A percentile compares a stretch with the other conserved stretches of the same genome.
These are phyloP conservation scores for Drosophila paulistorum DNA, from an alignment of 1,140 invertebrate genomes.

Conservation along the genomic window DNA sequence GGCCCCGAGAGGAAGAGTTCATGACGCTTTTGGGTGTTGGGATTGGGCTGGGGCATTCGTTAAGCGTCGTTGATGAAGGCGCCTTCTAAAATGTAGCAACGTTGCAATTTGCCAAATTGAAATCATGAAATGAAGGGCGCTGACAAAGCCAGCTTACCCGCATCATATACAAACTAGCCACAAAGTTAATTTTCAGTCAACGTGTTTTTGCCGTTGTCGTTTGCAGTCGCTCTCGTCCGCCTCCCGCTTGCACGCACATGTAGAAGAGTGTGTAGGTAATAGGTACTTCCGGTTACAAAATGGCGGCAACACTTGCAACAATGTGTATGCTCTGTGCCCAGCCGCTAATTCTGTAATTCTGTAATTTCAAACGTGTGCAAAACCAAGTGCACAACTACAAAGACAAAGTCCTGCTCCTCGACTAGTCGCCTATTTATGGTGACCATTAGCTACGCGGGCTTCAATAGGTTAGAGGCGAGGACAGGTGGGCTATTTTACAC, in stretches of 20 bases:
- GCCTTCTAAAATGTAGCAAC: conserved; percentile 56
- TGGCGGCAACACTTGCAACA: conserved; percentile 50
- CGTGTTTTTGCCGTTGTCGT: neutral
- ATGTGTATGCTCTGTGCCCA: conserved; percentile 18
- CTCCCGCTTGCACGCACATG: conserved; percentile 47
- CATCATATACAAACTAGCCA: conserved; percentile 48
- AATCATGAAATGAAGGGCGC: conserved; percentile 61
- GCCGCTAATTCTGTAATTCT: conserved; percentile 74
- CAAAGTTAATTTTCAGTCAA: conserved; percentile 69
- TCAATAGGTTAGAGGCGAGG: conserved; percentile 23
- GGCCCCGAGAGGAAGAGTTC: neutral
- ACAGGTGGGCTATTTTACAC: conserved; percentile 28
- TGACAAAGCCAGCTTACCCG: conserved; percentile 33
- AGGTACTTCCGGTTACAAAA: conserved; percentile 68
- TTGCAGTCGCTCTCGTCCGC: neutral
- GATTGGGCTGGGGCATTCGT: conserved; percentile 11
- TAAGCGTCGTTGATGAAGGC: conserved; percentile 63
- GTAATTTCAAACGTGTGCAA: conserved; percentile 65
- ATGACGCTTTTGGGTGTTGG: conserved; percentile 4
- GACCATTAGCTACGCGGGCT: conserved; percentile 13
- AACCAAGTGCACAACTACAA: conserved; percentile 38
- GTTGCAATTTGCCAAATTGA: conserved; percentile 77
- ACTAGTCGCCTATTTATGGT: conserved; percentile 58
- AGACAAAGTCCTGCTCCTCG: conserved; percentile 12
- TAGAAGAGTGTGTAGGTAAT: conserved; percentile 46